Base-by-base conservation (phyloP, 2,888 invertebrate genomes). In the Clanis bilineata region DNA sequence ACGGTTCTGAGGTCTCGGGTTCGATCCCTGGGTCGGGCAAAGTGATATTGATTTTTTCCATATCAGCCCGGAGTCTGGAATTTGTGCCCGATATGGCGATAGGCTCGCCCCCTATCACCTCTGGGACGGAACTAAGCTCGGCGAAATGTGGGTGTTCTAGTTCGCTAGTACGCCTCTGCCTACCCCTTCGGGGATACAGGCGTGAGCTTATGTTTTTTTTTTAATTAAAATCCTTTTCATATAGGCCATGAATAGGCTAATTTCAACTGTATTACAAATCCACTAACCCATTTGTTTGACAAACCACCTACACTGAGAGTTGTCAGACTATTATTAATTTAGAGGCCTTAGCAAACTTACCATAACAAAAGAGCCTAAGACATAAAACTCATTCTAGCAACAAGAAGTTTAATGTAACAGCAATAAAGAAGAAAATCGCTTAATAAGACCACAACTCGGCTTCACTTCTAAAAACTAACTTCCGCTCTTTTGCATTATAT, bases 401-500 rank as follows among this genome's bases (percentile, higher is more conserved):
- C 10, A 51, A 32, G 10, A 18, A 6, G 9, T 18, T 51, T 51
- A 51, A 18, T 18, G 4, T 4, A 15, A 18, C 4, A 4, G 32
- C 10, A 10, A 18, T 51, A 51, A 21, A 15, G 51, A 18, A 32
- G 18, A 18, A 32, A 32, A 32, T 51, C 18, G 51, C 32, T 10
- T 32, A n/a, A 41, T 41, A 7, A 7, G 7, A 15, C 7, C 7
- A 18, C 15, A 2, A 1, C 28, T 9, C 15, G 25, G 28, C 18
- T 25, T 25, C 12, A 22, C 18, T 10, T 32, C 4, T 18, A 51
- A 18, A 32, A 32, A 32, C 28, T 51, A 32, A 32, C 51, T 51
- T 51, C 51, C 51, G 51, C 32, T 51, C 3, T 51, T 18, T 10
- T 18, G 18, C 32, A 51, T 51, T 51, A 51, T 32, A 28, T 51